phyloP scores from a whole-genome alignment of 2,113 vertebrate species.

The Callipepla californica region DNA sequence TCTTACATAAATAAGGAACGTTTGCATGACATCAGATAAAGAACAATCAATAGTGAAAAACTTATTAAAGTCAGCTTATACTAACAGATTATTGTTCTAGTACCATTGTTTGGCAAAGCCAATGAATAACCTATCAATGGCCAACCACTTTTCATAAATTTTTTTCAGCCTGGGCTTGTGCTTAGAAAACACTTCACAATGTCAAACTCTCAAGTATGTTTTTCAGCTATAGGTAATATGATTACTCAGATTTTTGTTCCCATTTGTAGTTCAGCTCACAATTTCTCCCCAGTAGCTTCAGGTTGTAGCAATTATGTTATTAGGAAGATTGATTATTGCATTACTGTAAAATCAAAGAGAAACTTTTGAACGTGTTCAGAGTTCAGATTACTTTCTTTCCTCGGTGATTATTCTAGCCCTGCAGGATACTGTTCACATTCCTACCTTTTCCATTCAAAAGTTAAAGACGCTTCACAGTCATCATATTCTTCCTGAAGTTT shows the following conservation, averaged over 20 bases:
- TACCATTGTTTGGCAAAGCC: background rate
- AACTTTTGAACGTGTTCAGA: background rate
- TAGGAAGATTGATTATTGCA: background rate
- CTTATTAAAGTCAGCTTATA: background rate
- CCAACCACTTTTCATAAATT: background rate
- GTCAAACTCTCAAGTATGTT: background rate
- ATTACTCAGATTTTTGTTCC: background rate
- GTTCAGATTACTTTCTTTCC: background rate
- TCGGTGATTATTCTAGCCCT: background rate
- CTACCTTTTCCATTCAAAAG: background rate
- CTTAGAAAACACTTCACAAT: background rate
- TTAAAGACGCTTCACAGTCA: background rate
- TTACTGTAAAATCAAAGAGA: background rate
- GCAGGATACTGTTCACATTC: background rate
- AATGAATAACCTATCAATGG: background rate
- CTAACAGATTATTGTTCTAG: background rate
- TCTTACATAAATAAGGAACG: background rate
- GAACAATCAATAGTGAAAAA: background rate
- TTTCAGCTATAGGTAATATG: background rate
- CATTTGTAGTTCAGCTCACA: background rate
- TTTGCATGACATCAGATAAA: background rate
- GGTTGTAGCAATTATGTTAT: background rate
- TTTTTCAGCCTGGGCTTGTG: background rate
- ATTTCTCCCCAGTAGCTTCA: background rate
- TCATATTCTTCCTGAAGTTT: slow-evolving; percentile 15